Conservation (phyloP, 2,888 invertebrate genomes). For the Sepiola atlantica region DNA sequence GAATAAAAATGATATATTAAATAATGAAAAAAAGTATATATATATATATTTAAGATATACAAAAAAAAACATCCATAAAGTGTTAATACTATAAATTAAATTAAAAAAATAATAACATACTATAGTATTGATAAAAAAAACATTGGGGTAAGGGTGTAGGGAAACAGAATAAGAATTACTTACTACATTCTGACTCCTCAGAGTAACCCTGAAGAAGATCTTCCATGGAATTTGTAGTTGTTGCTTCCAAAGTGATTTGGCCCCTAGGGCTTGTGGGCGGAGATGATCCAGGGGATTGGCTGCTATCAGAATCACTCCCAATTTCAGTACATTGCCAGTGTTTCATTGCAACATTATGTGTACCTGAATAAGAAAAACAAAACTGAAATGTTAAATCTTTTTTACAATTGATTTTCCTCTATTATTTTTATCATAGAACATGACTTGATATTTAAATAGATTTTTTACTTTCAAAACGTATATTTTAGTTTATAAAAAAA, state of each 20-base stretch:
- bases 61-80: too few relatives aligned
- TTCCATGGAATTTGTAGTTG: conserved; percentile 57
- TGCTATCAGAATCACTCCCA: conserved; percentile 73
- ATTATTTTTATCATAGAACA: too few relatives aligned
- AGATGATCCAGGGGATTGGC: conserved; percentile 76
- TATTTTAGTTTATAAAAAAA: too few relatives aligned
- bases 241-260: conserved; percentile 38
- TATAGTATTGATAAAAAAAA: not conserved
- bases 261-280: conserved; percentile 74
- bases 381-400: too few relatives aligned
- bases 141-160: not conserved
- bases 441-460: too few relatives aligned
- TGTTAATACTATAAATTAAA: too few relatives aligned
- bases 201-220: conserved; percentile 51
- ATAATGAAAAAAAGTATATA: too few relatives aligned
- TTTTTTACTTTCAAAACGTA: too few relatives aligned
- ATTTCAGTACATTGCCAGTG: conserved; percentile 64
- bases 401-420: too few relatives aligned
- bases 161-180: not conserved
- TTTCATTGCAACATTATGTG: conserved; percentile 57
- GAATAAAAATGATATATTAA: too few relatives aligned
- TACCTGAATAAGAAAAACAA: not conserved
- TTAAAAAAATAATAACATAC: too few relatives aligned
- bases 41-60: too few relatives aligned
- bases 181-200: conserved; percentile 40